Evolutionary conservation across 2,113 vertebrate genomes (phyloP), one percentile per base, ranked within the genome.

Genomic region (Melospiza georgiana): DNA sequence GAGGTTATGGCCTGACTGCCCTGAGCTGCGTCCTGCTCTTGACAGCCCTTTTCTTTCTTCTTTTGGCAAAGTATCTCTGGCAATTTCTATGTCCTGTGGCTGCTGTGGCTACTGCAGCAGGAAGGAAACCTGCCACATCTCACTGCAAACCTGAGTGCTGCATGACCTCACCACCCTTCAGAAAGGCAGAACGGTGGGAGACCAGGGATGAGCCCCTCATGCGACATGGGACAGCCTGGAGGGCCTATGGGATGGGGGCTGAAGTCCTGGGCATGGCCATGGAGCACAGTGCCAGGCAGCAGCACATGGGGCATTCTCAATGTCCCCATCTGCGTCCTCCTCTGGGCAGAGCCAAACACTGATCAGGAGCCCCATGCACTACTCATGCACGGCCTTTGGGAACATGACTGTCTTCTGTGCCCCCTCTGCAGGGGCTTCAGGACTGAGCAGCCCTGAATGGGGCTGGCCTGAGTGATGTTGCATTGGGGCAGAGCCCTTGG

Each of bases 131-230:
- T 23, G 4, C 57, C 0, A 0, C 23, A 85, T 54, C 28, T 30
- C 63, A 52, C 19, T 0, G 7, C 52, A 78, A 73, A 46, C 22
- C 49, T 31, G 10, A 5, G 13, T 8, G 1, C 11, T 0, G 0
- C 28, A 1, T 2, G 4, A 30, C 37, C 30, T 84, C 5, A 0
- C 12, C 4, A 2, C 33, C 44, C 41, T 44, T 3, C 0, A 39
- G 72, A 35, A 15, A 52, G 27, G 13, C 31, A 52, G 23, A 69
- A n/a, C 54, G 13, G 8, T 84, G n/a, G 8, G 43, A 49, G 19
- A 16, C 15, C 51, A 20, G 8, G 35, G 23, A 49, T 62, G 41
- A 80, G 54, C 39, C 10, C 6, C 39, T 4, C 3, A 37, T 81
- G 31, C 0, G 0, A 10, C 1, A 4, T 18, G 57, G 25, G 48